Percentiles rank a stretch among this genome's conserved stretches.
Evolutionary conservation across 2,888 invertebrate genomes (phyloP).

Genomic region (Callyntrura sp.): DNA sequence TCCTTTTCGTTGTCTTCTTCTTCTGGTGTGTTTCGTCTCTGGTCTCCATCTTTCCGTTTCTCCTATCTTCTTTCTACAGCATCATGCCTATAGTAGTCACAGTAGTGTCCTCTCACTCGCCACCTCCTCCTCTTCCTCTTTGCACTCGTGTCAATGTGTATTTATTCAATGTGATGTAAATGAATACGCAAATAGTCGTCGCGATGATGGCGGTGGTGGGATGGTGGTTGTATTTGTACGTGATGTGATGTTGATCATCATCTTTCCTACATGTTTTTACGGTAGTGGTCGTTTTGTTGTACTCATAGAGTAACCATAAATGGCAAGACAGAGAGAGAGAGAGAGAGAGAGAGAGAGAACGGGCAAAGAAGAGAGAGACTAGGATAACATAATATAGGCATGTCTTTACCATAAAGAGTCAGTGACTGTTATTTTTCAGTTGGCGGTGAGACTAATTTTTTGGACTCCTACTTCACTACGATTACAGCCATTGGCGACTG

Average conservation of each 20-base stretch:
- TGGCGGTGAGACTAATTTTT: constrained; percentile 57
- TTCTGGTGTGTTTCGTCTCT: constrained; percentile 29
- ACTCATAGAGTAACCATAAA: constrained; percentile 11
- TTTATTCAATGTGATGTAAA: constrained; percentile 68
- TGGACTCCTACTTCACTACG: constrained; percentile 44
- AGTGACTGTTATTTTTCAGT: constrained; percentile 37
- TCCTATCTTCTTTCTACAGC: constrained; percentile 30
- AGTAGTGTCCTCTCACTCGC: constrained; percentile 7
- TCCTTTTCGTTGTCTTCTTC: too few relatives aligned
- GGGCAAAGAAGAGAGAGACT: too few relatives aligned
- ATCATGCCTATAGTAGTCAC: too few relatives aligned
- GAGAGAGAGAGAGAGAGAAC: too few relatives aligned
- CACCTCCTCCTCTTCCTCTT: background rate
- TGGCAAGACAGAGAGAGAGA: background rate
- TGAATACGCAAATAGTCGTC: constrained; percentile 68
- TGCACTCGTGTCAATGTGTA: constrained; percentile 38
- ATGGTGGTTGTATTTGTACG: too few relatives aligned
- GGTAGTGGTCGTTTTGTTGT: constrained; percentile 12
- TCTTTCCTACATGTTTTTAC: constrained; percentile 14
- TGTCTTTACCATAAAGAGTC: constrained; percentile 32
- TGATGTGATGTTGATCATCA: constrained; percentile 35
- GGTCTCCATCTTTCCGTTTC: constrained; percentile 33
- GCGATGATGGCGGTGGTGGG: background rate
- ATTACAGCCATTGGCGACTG: constrained; percentile 10
- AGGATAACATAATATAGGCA: too few relatives aligned